phyloP scores from a whole-genome alignment of 37 sponge, comb jelly and placozoan species.

The Bolinopsis microptera region DNA sequence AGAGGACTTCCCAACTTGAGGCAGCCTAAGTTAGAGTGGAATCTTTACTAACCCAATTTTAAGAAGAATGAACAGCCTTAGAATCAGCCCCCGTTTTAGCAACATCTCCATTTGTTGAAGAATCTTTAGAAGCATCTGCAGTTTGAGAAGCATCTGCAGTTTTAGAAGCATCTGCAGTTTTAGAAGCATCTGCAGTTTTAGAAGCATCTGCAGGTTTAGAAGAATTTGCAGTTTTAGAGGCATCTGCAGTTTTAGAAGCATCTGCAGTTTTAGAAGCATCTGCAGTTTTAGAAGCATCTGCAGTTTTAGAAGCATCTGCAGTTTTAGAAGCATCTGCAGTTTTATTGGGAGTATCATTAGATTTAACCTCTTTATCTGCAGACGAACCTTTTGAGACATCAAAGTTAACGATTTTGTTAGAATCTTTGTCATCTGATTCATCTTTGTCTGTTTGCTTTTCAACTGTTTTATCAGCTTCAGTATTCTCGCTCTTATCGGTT shows the following conservation, averaged over 20 bases:
- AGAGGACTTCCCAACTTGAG: no score
- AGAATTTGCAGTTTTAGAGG: background rate
- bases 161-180: background rate
- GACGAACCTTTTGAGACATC: background rate
- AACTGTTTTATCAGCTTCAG: no score
- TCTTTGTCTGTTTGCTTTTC: background rate
- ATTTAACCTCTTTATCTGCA: no score
- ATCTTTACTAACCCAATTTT: no score
- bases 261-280: background rate
- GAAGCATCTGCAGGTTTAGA: background rate
- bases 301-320: background rate
- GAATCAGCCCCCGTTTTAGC: no score
- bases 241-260: background rate
- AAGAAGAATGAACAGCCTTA: no score
- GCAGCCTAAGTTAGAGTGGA: no score
- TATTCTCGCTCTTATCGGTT: background rate
- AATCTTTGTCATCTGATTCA: no score
- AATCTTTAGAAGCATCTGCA: background rate
- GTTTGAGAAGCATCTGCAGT: background rate
- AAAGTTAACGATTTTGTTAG: background rate
- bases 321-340: background rate
- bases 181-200: background rate
- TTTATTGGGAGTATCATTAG: no score
- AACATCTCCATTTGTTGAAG: no score
- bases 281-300: background rate